Percentiles rank a stretch among this genome's conserved stretches.
Conservation (phyloP, 2,113 vertebrate genomes). For the Camelus dromedarius region DNA sequence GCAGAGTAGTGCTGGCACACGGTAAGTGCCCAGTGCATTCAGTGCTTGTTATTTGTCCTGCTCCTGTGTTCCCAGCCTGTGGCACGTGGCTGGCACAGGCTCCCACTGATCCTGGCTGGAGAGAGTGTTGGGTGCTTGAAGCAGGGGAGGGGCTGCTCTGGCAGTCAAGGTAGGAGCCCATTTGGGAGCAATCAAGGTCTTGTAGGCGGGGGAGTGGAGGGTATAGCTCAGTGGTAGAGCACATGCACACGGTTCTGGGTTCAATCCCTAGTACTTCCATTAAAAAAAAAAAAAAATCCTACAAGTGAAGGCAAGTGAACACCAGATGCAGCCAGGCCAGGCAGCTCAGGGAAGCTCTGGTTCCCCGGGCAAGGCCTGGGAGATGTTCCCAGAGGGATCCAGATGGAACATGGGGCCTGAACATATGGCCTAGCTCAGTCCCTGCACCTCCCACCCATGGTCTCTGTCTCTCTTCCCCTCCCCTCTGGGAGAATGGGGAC, state of each 20-base stretch:
- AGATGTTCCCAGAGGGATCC: background rate
- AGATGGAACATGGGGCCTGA: background rate
- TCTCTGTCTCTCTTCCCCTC: background rate
- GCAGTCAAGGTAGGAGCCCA: rapidly evolving
- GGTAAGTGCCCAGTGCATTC: background rate
- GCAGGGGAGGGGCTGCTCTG: background rate
- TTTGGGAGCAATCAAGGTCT: background rate
- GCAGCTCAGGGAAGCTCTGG: background rate
- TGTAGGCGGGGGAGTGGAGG: too few species aligned
- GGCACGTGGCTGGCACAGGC: background rate
- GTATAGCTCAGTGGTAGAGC: too few species aligned
- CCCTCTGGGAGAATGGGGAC: background rate
- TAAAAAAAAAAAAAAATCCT: too few species aligned
- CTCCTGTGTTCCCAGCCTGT: too few species aligned
- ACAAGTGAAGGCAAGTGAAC: background rate
- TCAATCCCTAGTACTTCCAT: too few species aligned
- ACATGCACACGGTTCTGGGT: too few species aligned
- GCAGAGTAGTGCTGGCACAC: rapidly evolving
- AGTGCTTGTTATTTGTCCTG: background rate
- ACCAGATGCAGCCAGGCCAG: background rate
- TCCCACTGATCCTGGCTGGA: background rate
- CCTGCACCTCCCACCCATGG: background rate
- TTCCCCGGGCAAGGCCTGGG: background rate
- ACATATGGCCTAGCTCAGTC: background rate
- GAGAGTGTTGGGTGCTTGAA: background rate